Evolutionary conservation across 2,888 invertebrate species (phyloP), one percentile per base, ranked within the genome.

Genomic region (Macaria liturata): DNA sequence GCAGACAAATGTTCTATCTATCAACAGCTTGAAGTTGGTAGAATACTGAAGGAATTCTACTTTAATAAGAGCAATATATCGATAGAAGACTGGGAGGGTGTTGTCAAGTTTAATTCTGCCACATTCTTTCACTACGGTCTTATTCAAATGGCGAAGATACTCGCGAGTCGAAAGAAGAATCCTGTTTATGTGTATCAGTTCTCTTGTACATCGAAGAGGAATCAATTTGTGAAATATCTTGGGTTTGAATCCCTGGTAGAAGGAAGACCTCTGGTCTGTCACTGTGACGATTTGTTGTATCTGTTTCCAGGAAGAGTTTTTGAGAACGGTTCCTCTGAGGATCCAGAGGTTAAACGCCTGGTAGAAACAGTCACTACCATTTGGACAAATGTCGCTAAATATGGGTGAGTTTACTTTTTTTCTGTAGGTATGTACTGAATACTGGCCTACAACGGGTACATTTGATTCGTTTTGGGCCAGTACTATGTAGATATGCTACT

Each of bases 381-480:
- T 20, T 80, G 78, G 76, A 77, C 80, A 0, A 78, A 83, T 57
- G 80, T 83, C 37, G 81, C 81, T 43, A 81, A 80, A 72, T 72
- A 65, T 45, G 83, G 83, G 81, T 83, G 61, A 74, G 78, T 55
- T 7, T 20, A 1, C 20, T 20, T 20, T 49, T 31, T 5, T 42
- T 9, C 34, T 7, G 34, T 37, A 34, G 4, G 4, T 34, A 37
- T 3, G 1, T 37, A 37, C 34, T 37, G 4, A 4, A 37, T 37
- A 6, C 34, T 37, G 7, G 5, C 4, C 34, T 7, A 37, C 34
- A 37, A 37, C 2, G 7, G 7, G 7, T 37, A 37, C 34, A 37
- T 37, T 37, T 37, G 7, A 37, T 37, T 37, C 20, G 20, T 20
- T 20, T 20, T 20, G 20, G 20, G 20, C 20, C 20, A 1, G 20